These are phyloP conservation scores for Triplophysa dalaica DNA, from an alignment of 2,113 vertebrate genomes.

Conservation along the genomic window DNA sequence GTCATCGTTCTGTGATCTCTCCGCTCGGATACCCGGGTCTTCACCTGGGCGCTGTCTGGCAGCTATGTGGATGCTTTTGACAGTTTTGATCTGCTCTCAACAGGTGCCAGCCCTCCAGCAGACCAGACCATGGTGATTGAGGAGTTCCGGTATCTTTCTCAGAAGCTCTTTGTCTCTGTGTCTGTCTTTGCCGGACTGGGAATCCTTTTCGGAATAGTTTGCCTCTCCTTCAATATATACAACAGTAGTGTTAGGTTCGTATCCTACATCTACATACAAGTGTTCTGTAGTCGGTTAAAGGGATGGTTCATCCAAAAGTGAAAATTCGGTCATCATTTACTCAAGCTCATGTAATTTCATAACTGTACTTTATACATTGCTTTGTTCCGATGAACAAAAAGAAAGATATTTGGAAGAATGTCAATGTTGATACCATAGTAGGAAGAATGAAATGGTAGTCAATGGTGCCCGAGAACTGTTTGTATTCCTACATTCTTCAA, in stretches of 20 bases:
- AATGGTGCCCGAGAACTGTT: too few relatives aligned
- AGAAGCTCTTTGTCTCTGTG: conserved; percentile 91
- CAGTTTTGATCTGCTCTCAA: conserved; percentile 30
- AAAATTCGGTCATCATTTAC: background rate
- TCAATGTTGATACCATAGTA: too few relatives aligned
- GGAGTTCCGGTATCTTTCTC: conserved; percentile 89
- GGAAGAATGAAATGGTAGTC: too few relatives aligned
- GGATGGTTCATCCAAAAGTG: background rate
- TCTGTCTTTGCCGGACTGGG: conserved; percentile 85
- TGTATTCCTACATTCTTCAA: too few relatives aligned
- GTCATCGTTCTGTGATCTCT: conserved; percentile 6
- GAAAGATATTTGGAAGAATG: too few relatives aligned
- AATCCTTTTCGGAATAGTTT: conserved; percentile 86
- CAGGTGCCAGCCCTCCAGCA: conserved; percentile 82
- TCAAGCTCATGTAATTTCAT: too few relatives aligned
- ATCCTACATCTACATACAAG: conserved; percentile 16
- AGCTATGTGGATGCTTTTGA: conserved; percentile 1
- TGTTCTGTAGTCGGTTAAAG: background rate
- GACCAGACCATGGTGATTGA: conserved; percentile 90
- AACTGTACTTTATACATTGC: too few relatives aligned
- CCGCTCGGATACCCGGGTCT: background rate
- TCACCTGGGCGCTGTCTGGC: background rate
- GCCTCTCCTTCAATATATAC: conserved; percentile 94
- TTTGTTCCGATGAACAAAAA: too few relatives aligned
- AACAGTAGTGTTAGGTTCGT: conserved; percentile 88